Base-by-base conservation (phyloP, 2,888 invertebrate species). In the Xestia ashworthii region DNA sequence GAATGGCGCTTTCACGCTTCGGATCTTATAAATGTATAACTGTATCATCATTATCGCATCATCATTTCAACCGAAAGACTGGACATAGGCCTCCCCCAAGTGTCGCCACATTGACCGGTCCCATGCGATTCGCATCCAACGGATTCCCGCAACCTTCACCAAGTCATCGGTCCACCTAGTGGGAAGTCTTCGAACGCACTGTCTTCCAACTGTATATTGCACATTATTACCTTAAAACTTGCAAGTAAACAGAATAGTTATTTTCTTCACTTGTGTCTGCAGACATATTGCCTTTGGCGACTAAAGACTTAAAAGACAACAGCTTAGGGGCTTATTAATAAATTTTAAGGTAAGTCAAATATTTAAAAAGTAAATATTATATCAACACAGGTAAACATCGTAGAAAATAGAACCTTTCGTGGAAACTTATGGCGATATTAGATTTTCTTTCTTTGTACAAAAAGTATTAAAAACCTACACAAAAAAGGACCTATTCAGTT, bases 391-490 rank as follows among this genome's bases (percentile, higher is more conserved):
- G 25, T 53, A 71, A 69, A 81, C 14, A 50, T 53, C 6, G 48
- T 38, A 16, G 41, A 55, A 60, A 69, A 72, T 16, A 14, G 53
- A 64, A 32, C 14, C 14, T 76, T 72, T 71, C 38, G n/a, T 60
- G 19, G 44, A 70, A 76, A 19, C n/a, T 68, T 66, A n/a, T n/a
- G 9, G 46, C 41, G 22, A 76, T 66, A 82, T 70, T 71, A 70
- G 22, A 66, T 62, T 65, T 60, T 16, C 46, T 69, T 80, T 77
- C 60, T 62, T 77, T 73, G 44, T 48, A 60, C 3, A 38, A 72
- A 65, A 55, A 60, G 19, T 62, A 80, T 74, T 60, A 68, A 1
- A 64, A 64, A 48, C 41, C 14, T 14, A 25, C 14, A 25, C 16
- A 5, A 53, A 67, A 60, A 44, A 62, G 60, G 14, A 67, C 5